phyloP scores from a whole-genome alignment of 2,888 invertebrate species.

The Euspilapteryx auroguttella region DNA sequence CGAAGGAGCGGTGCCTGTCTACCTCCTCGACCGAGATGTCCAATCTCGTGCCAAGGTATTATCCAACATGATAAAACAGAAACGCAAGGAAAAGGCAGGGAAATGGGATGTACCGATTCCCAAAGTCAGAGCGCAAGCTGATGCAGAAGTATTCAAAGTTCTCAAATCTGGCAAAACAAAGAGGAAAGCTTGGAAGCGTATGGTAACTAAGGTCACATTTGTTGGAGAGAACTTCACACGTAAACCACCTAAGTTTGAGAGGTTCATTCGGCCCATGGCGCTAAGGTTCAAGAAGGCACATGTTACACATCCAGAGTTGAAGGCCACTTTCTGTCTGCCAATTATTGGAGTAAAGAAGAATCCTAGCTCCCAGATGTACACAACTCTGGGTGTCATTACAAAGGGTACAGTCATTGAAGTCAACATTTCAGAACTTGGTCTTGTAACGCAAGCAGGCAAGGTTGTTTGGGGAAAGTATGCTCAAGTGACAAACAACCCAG shows the following conservation, averaged over 20 bases:
- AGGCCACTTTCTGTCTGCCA: slow-evolving; percentile 95
- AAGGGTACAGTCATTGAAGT: slow-evolving; percentile 98
- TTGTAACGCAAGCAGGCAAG: slow-evolving; percentile 98
- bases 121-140: slow-evolving; percentile 95
- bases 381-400: slow-evolving; percentile 95
- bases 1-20: slow-evolving; percentile 93
- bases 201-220: slow-evolving; percentile 98
- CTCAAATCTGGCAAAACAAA: slow-evolving; percentile 89
- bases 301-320: slow-evolving; percentile 98
- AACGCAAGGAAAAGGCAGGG: slow-evolving; percentile 98
- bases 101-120: slow-evolving; percentile 99
- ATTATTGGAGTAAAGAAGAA: slow-evolving; percentile 99
- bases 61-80: slow-evolving; percentile 99
- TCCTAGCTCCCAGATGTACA: slow-evolving; percentile 96
- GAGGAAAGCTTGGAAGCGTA: slow-evolving; percentile 97
- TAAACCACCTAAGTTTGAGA: slow-evolving; percentile 98
- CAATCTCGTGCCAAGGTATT: slow-evolving; percentile 93
- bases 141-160: slow-evolving; percentile 95
- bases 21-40: slow-evolving; percentile 95
- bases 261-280: slow-evolving; percentile 98
- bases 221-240: slow-evolving; percentile 98
- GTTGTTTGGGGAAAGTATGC: slow-evolving; percentile 99
- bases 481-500: slow-evolving; percentile 98
- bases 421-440: slow-evolving; percentile 96
- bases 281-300: slow-evolving; percentile 96